phyloP scores from a whole-genome alignment of 2,888 invertebrate species.

The Lepidonotus clava region DNA sequence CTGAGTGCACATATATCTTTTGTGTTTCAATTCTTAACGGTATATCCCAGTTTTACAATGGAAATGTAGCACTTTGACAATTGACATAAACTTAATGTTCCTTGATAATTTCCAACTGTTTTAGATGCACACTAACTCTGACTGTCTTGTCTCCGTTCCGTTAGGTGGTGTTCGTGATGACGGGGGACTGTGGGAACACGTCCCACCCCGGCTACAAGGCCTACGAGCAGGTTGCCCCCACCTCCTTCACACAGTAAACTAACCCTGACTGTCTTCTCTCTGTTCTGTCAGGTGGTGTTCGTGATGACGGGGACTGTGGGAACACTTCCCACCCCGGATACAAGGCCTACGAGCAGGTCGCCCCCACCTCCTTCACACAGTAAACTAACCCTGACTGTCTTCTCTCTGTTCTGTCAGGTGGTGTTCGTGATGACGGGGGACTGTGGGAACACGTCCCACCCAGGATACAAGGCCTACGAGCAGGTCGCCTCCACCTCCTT shows the following conservation, averaged over 20 bases:
- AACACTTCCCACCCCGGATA: conserved; percentile 85
- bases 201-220: conserved; percentile 85
- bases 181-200: conserved; percentile 86
- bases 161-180: conserved; percentile 88
- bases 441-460: conserved; percentile 85
- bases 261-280: too few relatives aligned
- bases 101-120: too few relatives aligned
- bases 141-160: conserved; percentile 62
- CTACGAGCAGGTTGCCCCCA: conserved; percentile 87
- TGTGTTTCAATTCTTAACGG: too few relatives aligned
- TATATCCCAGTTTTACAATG: too few relatives aligned
- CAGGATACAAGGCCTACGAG: conserved; percentile 86
- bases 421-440: conserved; percentile 88
- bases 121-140: too few relatives aligned
- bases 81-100: too few relatives aligned
- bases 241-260: conserved; percentile 88
- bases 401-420: conserved; percentile 84
- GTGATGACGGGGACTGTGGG: conserved; percentile 86
- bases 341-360: conserved; percentile 87
- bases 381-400: too few relatives aligned
- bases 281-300: too few relatives aligned
- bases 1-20: too few relatives aligned
- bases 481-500: conserved; percentile 87
- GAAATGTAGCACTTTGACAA: too few relatives aligned
- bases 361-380: conserved; percentile 88